Percentiles rank a stretch among this genome's conserved stretches.
Evolutionary conservation across 2,797 vertebrate genomes (phyloP).

Genomic region (Phataginus tetradactyla): DNA sequence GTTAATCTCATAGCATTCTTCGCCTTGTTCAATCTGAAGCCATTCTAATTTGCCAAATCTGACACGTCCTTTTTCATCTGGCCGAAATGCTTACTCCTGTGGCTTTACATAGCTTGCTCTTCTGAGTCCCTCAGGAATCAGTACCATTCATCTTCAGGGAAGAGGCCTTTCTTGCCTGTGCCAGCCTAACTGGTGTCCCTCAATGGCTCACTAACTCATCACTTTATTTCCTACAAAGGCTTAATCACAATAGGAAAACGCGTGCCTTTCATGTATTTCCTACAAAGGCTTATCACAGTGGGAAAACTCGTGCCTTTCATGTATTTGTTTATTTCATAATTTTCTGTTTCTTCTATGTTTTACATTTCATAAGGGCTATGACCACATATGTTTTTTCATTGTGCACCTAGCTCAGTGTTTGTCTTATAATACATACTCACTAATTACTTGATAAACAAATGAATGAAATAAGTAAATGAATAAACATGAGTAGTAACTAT

Average conservation of each 20-base stretch:
- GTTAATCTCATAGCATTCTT: not conserved
- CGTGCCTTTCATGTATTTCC: no score
- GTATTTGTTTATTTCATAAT: not conserved
- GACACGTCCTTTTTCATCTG: not conserved
- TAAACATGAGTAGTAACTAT: not conserved
- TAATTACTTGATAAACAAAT: not conserved
- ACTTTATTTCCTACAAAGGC: not conserved
- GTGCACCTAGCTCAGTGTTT: not conserved
- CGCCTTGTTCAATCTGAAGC: not conserved
- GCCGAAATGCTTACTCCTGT: not conserved
- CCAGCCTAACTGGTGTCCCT: not conserved
- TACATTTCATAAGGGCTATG: not conserved
- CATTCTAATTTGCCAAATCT: not conserved
- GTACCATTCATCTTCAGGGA: not conserved
- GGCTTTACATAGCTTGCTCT: not conserved
- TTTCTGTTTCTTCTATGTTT: not conserved
- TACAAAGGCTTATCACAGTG: not conserved
- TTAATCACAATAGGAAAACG: not conserved
- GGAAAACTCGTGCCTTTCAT: not conserved
- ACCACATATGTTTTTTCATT: not conserved
- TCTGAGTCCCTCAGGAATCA: not conserved
- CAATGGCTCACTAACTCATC: not conserved
- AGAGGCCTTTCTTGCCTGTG: not conserved
- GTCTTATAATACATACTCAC: not conserved
- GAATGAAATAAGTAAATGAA: not conserved